Percentiles rank a stretch among this genome's conserved stretches.
Evolutionary conservation across 2,888 invertebrate genomes (phyloP).

Genomic region (Tetramorium bicarinatum): DNA sequence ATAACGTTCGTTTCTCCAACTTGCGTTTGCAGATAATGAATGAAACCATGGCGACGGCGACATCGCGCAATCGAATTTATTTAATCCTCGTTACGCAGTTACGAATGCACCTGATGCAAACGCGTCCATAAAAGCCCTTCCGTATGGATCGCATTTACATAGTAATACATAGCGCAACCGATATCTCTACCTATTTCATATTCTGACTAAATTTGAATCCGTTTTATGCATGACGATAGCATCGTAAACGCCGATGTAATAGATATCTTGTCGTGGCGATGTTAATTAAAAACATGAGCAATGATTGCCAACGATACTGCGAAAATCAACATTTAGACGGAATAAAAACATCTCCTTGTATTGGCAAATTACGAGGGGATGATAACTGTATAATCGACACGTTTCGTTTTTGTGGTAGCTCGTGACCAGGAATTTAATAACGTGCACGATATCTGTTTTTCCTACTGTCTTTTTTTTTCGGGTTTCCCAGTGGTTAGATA

Average conservation of each 20-base stretch:
- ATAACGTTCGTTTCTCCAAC: conserved; percentile 9
- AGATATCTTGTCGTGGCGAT: conserved; percentile 19
- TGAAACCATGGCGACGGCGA: conserved; percentile 2
- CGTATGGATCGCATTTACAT: conserved; percentile 37
- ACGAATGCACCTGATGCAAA: conserved; percentile 10
- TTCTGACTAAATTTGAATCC: conserved; percentile 45
- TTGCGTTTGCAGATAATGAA: not conserved
- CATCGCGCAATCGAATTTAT: conserved; percentile 30
- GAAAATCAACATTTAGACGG: not conserved
- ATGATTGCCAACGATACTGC: not conserved
- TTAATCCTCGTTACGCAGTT: conserved; percentile 18
- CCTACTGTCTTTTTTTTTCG: conserved; percentile 39
- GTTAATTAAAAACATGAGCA: conserved; percentile 15
- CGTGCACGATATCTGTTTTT: conserved; percentile 46
- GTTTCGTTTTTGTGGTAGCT: conserved; percentile 18
- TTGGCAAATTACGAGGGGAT: not conserved
- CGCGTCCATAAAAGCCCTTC: conserved; percentile 31
- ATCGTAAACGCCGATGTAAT: conserved; percentile 19
- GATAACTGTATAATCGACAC: conserved; percentile 13
- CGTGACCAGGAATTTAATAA: conserved; percentile 69
- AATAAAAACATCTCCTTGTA: conserved; percentile 12
- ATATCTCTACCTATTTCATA: conserved; percentile 46
- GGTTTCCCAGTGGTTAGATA: conserved; percentile 26
- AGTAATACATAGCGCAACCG: conserved; percentile 31
- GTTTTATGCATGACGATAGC: conserved; percentile 3